Conservation (phyloP, 2,113 vertebrate species). For the Amblyornis subalaris region DNA sequence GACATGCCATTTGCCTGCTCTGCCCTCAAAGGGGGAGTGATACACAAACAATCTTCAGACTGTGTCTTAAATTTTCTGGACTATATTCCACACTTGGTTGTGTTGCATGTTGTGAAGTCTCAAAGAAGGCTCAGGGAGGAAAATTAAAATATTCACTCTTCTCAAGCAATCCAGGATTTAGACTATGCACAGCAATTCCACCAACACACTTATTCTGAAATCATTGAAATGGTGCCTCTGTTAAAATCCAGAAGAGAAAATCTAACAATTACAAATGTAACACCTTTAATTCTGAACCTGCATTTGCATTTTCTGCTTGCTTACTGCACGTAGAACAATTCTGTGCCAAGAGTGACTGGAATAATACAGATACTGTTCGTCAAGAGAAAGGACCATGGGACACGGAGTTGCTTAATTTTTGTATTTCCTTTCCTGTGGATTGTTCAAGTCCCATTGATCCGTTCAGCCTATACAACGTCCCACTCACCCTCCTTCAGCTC, state of each 20-base stretch:
- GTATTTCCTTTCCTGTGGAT: neutral
- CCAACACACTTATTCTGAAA: neutral
- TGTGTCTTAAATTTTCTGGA: neutral
- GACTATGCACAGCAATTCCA: neutral
- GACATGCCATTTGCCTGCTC: neutral
- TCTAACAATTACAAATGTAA: neutral
- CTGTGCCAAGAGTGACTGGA: neutral
- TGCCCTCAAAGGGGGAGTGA: neutral
- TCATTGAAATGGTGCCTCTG: neutral
- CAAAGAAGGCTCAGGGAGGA: neutral
- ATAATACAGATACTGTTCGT: neutral
- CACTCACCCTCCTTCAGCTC: neutral
- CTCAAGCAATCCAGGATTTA: neutral
- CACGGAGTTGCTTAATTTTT: neutral
- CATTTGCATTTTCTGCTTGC: neutral
- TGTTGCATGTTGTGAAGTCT: neutral
- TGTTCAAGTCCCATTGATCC: neutral
- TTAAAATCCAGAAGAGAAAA: neutral
- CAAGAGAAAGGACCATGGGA: neutral
- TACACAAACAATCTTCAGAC: neutral
- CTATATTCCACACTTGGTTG: neutral
- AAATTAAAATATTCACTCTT: neutral
- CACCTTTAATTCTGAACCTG: neutral
- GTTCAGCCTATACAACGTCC: neutral
- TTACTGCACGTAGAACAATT: neutral